Base-by-base conservation (phyloP, 2,888 invertebrate genomes). In the Leptarthrus brevirostris region DNA sequence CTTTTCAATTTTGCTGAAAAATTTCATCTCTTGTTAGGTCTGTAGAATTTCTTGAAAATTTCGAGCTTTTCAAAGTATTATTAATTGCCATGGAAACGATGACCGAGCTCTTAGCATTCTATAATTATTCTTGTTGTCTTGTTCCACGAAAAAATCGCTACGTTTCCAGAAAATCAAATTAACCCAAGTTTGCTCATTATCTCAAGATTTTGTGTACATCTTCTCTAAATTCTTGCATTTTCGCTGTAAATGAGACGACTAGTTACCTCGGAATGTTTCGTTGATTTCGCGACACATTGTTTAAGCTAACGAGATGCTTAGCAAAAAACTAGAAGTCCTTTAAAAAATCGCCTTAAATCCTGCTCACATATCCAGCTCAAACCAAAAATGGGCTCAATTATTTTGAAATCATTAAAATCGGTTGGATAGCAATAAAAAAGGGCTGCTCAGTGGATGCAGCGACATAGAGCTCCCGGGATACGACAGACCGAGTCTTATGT, bases 371-470 rank as follows among this genome's bases (percentile, higher is more conserved):
- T 74, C 75, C 77, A 77, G 74, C 74, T 71, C 72, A 77, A 75
- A 76, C 78, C 79, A 79, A 79, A 79, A 79, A 79, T 79, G 79
- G 79, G 75, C 77, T 77, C 79, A 79, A 79, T 79, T 79, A 79
- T 79, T 79, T 78, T 74, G 77, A 79, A 78, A 78, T 79, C 79
- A 79, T 78, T 79, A 78, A 79, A 79, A 78, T 78, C 77, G 77
- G 76, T 72, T 74, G 74, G 74, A 77, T 74, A 71, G 71, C 71
- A 54, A 52, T 36, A 69, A 73, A 56, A 75, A 73, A 58, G 53
- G 64, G 53, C 73, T 66, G 61, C 73, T 49, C 71, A 16, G 72
- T 40, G 56, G 30, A 70, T 49, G 47, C 61, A 69, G 14, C 54
- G 22, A 71, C 73, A 58, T 40, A 40, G 40, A 40, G n/a, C 3